Conservation (phyloP, 2,888 invertebrate species). For the Drosophila pegasa region DNA sequence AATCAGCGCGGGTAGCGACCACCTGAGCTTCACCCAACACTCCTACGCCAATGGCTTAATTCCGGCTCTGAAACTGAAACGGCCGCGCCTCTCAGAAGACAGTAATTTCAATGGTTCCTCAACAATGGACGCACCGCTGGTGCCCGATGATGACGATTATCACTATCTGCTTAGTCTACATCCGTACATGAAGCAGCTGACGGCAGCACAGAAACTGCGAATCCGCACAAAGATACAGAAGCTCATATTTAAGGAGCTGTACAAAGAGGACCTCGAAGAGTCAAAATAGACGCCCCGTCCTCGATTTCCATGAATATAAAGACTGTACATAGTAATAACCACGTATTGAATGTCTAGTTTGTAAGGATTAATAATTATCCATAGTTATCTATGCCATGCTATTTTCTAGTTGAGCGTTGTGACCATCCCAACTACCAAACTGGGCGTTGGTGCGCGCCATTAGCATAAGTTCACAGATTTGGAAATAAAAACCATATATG, state of each 20-base stretch:
- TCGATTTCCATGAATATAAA: slow-evolving; percentile 43
- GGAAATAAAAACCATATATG: slow-evolving; percentile 30
- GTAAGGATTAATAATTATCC: slow-evolving; percentile 55
- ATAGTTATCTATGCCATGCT: slow-evolving; percentile 65
- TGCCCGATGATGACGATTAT: slow-evolving; percentile 84
- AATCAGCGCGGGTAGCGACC: slow-evolving; percentile 60
- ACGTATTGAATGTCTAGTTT: slow-evolving; percentile 25
- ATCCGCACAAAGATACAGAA: slow-evolving; percentile 85
- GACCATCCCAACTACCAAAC: slow-evolving; percentile 36
- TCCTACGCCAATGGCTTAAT: slow-evolving; percentile 82
- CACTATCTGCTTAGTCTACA: slow-evolving; percentile 84
- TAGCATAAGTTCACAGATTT: slow-evolving; percentile 65
- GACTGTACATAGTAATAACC: slow-evolving; percentile 69
- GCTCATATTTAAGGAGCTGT: slow-evolving; percentile 84
- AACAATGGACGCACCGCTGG: slow-evolving; percentile 82
- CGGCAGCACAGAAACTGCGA: slow-evolving; percentile 84
- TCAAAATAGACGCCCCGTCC: slow-evolving; percentile 70
- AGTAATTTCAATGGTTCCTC: slow-evolving; percentile 84
- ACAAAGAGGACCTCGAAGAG: slow-evolving; percentile 84
- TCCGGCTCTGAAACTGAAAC: slow-evolving; percentile 82
- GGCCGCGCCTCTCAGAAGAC: slow-evolving; percentile 83
- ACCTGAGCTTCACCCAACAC: slow-evolving; percentile 81
- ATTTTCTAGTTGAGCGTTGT: slow-evolving; percentile 73
- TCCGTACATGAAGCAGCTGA: slow-evolving; percentile 84
- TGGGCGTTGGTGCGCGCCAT: slow-evolving; percentile 55